A percentile compares a stretch with the other conserved stretches of the same genome.
Evolutionary conservation across 1,140 invertebrate species (phyloP).

Genomic region (Phortica variegata): DNA sequence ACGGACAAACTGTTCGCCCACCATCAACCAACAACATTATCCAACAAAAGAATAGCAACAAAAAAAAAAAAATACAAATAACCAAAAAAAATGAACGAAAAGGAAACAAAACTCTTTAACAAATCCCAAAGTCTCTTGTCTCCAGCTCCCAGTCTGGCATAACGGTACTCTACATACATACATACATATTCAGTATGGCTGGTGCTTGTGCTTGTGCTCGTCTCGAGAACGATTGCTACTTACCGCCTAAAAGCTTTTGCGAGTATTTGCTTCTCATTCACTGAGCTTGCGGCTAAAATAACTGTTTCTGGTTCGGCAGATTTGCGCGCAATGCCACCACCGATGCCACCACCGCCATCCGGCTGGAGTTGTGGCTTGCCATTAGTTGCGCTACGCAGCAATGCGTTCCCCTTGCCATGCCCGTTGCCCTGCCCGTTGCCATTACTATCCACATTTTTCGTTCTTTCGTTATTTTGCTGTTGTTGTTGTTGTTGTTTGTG

Average conservation of each 20-base stretch:
- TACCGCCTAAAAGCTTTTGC: slow-evolving; percentile 55
- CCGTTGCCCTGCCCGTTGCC: slow-evolving; percentile 5
- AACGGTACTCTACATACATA: too few relatives aligned
- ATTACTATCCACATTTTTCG: slow-evolving; percentile 1
- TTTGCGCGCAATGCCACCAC: slow-evolving; percentile 21
- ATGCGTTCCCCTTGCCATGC: slow-evolving; percentile 1
- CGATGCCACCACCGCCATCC: neutral
- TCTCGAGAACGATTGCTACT: too few relatives aligned
- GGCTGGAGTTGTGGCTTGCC: slow-evolving; percentile 20
- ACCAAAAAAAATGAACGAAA: too few relatives aligned
- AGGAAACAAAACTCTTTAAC: too few relatives aligned
- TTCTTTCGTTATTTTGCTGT: slow-evolving; percentile 1
- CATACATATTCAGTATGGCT: too few relatives aligned
- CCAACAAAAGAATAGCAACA: too few relatives aligned
- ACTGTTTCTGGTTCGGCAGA: slow-evolving; percentile 48
- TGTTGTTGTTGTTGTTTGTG: slow-evolving; percentile 19
- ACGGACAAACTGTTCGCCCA: too few relatives aligned
- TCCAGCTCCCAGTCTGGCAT: too few relatives aligned
- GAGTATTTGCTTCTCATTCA: slow-evolving; percentile 55
- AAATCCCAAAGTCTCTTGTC: too few relatives aligned
- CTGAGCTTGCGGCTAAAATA: slow-evolving; percentile 55
- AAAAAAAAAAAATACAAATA: too few relatives aligned
- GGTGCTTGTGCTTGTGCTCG: too few relatives aligned
- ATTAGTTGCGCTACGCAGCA: slow-evolving; percentile 25
- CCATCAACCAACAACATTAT: too few relatives aligned